Conservation (phyloP, 2,888 invertebrate genomes). For the Sesia apiformis region DNA sequence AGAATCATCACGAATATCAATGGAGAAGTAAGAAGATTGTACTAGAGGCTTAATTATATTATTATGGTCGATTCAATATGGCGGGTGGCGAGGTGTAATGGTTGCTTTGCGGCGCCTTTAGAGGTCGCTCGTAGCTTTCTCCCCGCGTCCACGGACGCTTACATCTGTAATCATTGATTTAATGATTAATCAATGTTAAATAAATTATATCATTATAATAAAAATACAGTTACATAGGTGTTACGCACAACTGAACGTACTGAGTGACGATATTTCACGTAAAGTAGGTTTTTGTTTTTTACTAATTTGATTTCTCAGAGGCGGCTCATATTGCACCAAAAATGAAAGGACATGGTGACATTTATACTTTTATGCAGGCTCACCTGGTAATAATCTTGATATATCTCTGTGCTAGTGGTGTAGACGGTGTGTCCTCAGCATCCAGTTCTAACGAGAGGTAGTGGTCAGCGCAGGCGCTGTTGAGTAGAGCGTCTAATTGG, state of each 20-base stretch:
- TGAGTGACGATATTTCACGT: too few relatives aligned
- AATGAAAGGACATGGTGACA: too few relatives aligned
- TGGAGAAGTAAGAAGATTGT: too few relatives aligned
- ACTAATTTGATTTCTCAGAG: too few relatives aligned
- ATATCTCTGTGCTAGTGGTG: slow-evolving; percentile 19
- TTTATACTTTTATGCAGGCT: too few relatives aligned
- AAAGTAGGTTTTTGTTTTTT: too few relatives aligned
- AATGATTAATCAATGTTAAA: background rate
- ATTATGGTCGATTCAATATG: slow-evolving; percentile 4
- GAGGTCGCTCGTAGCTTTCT: slow-evolving; percentile 42
- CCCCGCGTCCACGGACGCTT: slow-evolving; percentile 33
- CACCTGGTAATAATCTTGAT: slow-evolving; percentile 38
- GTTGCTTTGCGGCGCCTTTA: slow-evolving; percentile 31
- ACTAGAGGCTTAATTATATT: background rate
- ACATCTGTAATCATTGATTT: slow-evolving; percentile 21
- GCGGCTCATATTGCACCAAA: too few relatives aligned
- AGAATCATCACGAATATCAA: too few relatives aligned
- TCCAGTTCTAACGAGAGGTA: slow-evolving; percentile 47
- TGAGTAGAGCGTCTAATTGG: slow-evolving; percentile 47
- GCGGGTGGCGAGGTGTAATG: slow-evolving; percentile 50
- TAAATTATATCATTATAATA: too few relatives aligned
- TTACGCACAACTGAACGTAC: too few relatives aligned
- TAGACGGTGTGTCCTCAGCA: slow-evolving; percentile 21
- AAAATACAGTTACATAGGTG: too few relatives aligned
- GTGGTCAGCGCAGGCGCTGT: slow-evolving; percentile 38